These are phyloP conservation scores for Apotomis betuletana DNA, from an alignment of 2,888 invertebrate genomes.

Conservation along the genomic window DNA sequence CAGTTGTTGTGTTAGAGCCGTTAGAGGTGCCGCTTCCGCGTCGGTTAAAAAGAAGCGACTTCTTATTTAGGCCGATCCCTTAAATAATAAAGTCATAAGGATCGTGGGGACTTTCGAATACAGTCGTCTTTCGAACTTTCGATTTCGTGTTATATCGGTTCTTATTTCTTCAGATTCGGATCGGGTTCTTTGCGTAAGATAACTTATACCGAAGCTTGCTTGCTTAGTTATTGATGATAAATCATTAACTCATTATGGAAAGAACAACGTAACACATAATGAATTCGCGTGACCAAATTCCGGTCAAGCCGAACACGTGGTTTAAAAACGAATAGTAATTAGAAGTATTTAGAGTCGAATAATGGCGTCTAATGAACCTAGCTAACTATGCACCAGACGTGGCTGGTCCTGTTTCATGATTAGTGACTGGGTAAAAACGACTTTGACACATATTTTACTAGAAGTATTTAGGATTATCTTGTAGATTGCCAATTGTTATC, in stretches of 20 bases:
- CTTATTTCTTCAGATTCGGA: too few species aligned
- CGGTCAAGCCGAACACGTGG: constrained; percentile 17
- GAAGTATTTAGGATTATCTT: too few species aligned
- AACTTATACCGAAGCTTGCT: neutral
- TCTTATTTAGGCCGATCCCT: too few species aligned
- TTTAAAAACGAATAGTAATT: constrained; percentile 20
- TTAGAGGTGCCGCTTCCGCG: too few species aligned
- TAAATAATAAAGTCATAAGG: too few species aligned
- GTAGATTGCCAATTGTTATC: too few species aligned
- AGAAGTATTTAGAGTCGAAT: constrained; percentile 8
- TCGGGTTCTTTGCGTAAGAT: too few species aligned
- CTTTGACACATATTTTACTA: constrained; percentile 8
- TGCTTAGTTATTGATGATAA: neutral
- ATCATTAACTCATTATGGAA: neutral
- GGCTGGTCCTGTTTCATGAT: neutral
- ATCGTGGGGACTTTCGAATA: too few species aligned
- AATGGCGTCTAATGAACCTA: constrained; percentile 25
- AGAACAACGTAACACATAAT: constrained; percentile 7
- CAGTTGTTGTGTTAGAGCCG: too few species aligned
- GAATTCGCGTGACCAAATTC: constrained; percentile 27
- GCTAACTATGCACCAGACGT: constrained; percentile 8
- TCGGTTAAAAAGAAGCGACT: too few species aligned
- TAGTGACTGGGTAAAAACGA: constrained; percentile 8
- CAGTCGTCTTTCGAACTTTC: too few species aligned
- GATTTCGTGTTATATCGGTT: too few species aligned